Conservation (phyloP, 2,888 invertebrate genomes). For the Sarcophaga rosellei region DNA sequence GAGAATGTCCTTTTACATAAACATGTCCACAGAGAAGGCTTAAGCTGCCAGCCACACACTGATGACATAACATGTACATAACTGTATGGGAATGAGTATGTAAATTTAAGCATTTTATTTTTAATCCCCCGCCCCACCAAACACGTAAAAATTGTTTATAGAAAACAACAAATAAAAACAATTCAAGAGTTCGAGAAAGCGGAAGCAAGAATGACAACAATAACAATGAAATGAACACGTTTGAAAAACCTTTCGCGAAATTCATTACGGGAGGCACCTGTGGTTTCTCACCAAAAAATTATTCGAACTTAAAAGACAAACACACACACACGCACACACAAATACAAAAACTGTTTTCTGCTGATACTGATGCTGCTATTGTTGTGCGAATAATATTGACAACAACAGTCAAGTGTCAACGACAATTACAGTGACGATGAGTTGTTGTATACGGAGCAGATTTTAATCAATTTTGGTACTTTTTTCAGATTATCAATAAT, state of each 20-base stretch:
- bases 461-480: too few relatives aligned
- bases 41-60: background rate
- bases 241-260: slow-evolving; percentile 71
- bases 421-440: background rate
- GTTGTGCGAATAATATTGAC: slow-evolving; percentile 39
- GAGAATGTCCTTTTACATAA: slow-evolving; percentile 37
- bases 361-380: too few relatives aligned
- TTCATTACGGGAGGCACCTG: slow-evolving; percentile 65
- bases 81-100: slow-evolving; percentile 45
- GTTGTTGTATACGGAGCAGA: background rate
- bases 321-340: background rate
- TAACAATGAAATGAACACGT: slow-evolving; percentile 20
- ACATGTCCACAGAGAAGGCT: slow-evolving; percentile 33
- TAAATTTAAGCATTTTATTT: slow-evolving; percentile 58
- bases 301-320: slow-evolving; percentile 36
- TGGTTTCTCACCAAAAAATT: slow-evolving; percentile 59
- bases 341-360: background rate
- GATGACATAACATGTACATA: background rate
- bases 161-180: slow-evolving; percentile 59
- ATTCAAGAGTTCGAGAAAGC: slow-evolving; percentile 17
- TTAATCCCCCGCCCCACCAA: slow-evolving; percentile 45
- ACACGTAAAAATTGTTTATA: slow-evolving; percentile 61
- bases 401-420: slow-evolving; percentile 38
- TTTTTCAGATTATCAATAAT: too few relatives aligned
- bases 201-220: slow-evolving; percentile 48